These are phyloP conservation scores for Tolmerus cingulatus DNA, from an alignment of 2,888 invertebrate genomes.

Conservation along the genomic window DNA sequence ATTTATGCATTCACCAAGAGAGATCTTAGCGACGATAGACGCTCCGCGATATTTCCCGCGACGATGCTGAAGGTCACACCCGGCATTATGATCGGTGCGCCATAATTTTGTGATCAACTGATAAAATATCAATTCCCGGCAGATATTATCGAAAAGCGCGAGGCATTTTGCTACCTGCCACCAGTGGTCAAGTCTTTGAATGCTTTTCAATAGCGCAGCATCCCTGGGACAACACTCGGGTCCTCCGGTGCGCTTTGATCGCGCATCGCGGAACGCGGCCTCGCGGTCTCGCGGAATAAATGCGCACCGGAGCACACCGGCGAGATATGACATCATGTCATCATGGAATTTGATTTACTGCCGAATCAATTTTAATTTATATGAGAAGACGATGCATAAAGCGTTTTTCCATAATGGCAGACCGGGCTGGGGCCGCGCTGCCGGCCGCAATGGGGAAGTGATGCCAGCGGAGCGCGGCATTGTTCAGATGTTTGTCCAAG, in stretches of 20 bases:
- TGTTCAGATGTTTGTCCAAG: constrained; percentile 12
- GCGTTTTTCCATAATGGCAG: constrained; percentile 8
- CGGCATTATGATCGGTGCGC: neutral
- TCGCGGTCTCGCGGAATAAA: neutral
- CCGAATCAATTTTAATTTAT: constrained; percentile 52
- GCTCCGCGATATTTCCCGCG: neutral
- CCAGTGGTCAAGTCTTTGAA: neutral
- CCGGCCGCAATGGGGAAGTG: neutral
- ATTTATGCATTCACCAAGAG: neutral
- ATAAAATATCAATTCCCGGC: constrained; percentile 5
- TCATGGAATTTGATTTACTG: constrained; percentile 53
- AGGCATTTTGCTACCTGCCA: constrained; percentile 21
- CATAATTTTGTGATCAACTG: constrained; percentile 4
- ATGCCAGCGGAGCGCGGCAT: neutral
- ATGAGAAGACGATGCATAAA: constrained; percentile 47
- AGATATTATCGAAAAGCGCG: neutral
- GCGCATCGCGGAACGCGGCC: neutral
- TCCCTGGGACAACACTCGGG: neutral
- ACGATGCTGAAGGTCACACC: neutral
- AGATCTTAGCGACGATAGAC: neutral
- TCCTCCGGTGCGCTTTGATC: neutral
- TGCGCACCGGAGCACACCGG: neutral
- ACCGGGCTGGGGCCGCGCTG: neutral
- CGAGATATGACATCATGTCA: constrained; percentile 53
- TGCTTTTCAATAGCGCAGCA: neutral